Conservation (phyloP, 1,140 invertebrate genomes). For the Drosophila parvula region DNA sequence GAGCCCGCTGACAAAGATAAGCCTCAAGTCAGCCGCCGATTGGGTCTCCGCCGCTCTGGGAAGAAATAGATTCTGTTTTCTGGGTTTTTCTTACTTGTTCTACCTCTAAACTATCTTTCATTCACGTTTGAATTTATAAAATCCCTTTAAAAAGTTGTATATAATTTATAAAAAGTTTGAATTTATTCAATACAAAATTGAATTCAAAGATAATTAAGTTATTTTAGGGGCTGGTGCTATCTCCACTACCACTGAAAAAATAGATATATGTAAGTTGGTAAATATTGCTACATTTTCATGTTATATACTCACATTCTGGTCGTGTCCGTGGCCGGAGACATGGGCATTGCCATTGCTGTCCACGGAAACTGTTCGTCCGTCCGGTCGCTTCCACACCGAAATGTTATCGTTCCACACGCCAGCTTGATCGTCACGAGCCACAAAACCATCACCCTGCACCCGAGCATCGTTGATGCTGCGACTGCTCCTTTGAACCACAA, state of each 20-base stretch:
- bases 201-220: background rate
- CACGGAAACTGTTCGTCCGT: constrained; percentile 53
- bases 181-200: background rate
- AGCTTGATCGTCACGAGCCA: constrained; percentile 55
- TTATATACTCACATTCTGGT: constrained; percentile 2
- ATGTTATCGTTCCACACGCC: constrained; percentile 48
- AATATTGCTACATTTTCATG: background rate
- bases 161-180: background rate
- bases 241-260: constrained; percentile 17
- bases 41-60: constrained; percentile 5
- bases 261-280: no score
- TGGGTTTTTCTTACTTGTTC: background rate
- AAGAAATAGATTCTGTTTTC: background rate
- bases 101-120: background rate
- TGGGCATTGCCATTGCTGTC: constrained; percentile 25
- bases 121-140: background rate
- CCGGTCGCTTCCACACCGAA: constrained; percentile 55
- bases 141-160: no score
- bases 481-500: constrained; percentile 30
- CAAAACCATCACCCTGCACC: constrained; percentile 56
- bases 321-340: constrained; percentile 18
- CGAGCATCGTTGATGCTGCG: constrained; percentile 39
- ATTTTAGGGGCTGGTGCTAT: background rate
- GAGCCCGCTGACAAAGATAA: constrained; percentile 3
- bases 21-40: background rate